These are phyloP conservation scores for Amblyopsis hoosieri DNA, from an alignment of 2,797 vertebrate species.

Conservation along the genomic window DNA sequence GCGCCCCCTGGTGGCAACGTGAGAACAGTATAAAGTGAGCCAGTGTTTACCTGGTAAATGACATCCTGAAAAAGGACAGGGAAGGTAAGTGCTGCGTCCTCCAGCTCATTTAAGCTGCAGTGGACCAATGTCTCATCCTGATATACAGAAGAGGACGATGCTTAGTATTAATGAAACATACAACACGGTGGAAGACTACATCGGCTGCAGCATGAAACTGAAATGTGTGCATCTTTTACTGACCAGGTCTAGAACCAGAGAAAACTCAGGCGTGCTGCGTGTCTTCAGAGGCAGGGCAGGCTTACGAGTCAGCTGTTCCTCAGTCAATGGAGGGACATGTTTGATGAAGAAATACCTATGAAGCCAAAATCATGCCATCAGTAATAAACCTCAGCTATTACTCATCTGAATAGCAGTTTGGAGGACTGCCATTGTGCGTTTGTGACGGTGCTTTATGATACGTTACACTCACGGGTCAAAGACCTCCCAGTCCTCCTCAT, in stretches of 20 bases:
- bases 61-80: constrained; percentile 99
- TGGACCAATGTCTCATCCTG: constrained; percentile 98
- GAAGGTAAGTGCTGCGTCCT: constrained; percentile 97
- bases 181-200: background rate
- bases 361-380: constrained; percentile 17
- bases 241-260: constrained; percentile 96
- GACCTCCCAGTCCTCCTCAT: constrained; percentile 99
- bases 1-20: constrained; percentile 53
- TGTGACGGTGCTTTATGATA: background rate
- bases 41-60: constrained; percentile 91
- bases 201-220: background rate
- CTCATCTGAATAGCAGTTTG: background rate
- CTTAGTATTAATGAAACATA: background rate
- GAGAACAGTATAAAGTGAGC: background rate
- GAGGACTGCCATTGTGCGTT: background rate
- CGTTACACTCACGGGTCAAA: constrained; percentile 94
- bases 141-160: background rate
- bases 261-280: constrained; percentile 98
- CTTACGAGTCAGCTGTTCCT: constrained; percentile 97
- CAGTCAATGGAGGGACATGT: constrained; percentile 95
- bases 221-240: constrained; percentile 38
- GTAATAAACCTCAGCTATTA: no score
- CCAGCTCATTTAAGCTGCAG: constrained; percentile 97
- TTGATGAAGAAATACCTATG: constrained; percentile 98
- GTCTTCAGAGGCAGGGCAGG: constrained; percentile 97